Percentiles rank a stretch among this genome's conserved stretches.
These are phyloP conservation scores for Sus scrofa DNA, from an alignment of 2,113 vertebrate species.

Conservation along the genomic window T2T-Sscrofa CM000812.6:229897501-229898000, in stretches of 20 bases:
- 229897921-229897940: not conserved
- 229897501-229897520: not conserved
- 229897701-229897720: not conserved
- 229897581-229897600: not conserved
- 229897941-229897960: not conserved
- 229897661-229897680: not conserved
- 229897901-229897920: not conserved
- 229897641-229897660: not conserved
- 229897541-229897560: not conserved
- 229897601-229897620: not conserved
- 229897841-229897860: conserved; percentile 7
- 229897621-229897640: not conserved
- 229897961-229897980: not conserved
- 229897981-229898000: conserved; percentile 36
- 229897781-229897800: not conserved
- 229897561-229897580: not conserved
- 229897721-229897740: not conserved
- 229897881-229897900: not conserved
- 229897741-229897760: not conserved
- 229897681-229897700: not conserved
- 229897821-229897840: not conserved
- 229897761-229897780: not conserved
- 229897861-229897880: not conserved
- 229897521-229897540: not conserved
- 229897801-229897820: not conserved